Evolutionary conservation across 2,113 vertebrate species (phyloP).

Genomic region (Trichechus manatus): DNA sequence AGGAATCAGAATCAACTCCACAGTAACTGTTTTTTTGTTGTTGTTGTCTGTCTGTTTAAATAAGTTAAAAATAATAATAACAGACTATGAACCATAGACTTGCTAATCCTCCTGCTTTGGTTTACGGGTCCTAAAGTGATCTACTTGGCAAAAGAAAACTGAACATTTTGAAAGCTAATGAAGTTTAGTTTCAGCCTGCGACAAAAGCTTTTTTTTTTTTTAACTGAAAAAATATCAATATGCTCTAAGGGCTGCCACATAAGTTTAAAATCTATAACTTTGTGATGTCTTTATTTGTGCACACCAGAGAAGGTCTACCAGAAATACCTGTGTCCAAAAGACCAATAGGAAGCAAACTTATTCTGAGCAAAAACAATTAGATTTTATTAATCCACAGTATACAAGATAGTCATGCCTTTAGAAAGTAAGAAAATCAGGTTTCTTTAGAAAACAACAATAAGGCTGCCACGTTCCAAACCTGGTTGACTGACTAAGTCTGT

Average conservation of each 20-base stretch:
- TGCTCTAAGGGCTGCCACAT: not conserved
- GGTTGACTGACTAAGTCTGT: not conserved
- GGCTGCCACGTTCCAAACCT: not conserved
- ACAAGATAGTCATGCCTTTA: not conserved
- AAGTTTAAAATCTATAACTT: slow-evolving; percentile 38
- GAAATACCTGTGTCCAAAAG: slow-evolving; percentile 23
- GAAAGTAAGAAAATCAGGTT: slow-evolving; percentile 8
- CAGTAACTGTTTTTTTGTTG: not conserved
- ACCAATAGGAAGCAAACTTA: not conserved
- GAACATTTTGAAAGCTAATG: slow-evolving; percentile 7
- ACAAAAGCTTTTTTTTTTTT: not conserved
- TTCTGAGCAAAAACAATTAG: slow-evolving; percentile 21
- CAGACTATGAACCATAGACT: not conserved
- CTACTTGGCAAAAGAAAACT: not conserved
- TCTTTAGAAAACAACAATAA: not conserved
- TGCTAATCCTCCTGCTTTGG: not conserved
- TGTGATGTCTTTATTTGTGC: not conserved
- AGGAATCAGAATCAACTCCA: not conserved
- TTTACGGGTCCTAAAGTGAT: not conserved
- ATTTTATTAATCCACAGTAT: not conserved
- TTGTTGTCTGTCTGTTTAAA: not conserved
- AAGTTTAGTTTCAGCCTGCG: not conserved
- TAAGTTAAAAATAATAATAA: not conserved
- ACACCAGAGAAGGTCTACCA: not conserved
- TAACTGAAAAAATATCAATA: not conserved